Evolutionary conservation across 2,113 vertebrate genomes (phyloP).

Genomic region (Edolisoma coerulescens): DNA sequence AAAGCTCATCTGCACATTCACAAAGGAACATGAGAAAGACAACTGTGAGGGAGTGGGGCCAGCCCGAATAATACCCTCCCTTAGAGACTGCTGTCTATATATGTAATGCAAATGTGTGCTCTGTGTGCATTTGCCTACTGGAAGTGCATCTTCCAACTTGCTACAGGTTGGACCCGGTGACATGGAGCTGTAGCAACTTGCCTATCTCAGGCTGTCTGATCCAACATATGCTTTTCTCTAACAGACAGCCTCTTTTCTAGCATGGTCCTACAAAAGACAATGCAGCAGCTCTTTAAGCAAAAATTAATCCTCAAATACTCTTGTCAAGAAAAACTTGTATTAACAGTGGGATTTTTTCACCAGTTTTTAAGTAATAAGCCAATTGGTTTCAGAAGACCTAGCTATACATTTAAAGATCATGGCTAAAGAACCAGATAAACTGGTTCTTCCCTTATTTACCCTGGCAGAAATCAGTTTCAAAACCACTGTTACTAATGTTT

Average conservation of each 20-base stretch:
- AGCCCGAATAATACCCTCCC: neutral
- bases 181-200: neutral
- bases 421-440: neutral
- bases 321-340: neutral
- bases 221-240: neutral
- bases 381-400: neutral
- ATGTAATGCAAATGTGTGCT: neutral
- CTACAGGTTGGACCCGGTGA: neutral
- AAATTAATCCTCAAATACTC: neutral
- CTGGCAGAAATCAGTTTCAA: neutral
- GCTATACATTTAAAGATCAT: neutral
- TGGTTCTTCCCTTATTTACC: neutral
- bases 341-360: neutral
- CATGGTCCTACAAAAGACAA: neutral
- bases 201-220: neutral
- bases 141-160: neutral
- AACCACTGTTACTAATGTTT: neutral
- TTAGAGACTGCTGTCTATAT: neutral
- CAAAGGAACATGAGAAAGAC: neutral
- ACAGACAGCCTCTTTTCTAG: neutral
- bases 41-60: rapidly evolving
- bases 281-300: neutral
- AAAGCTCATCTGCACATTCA: neutral
- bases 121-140: neutral
- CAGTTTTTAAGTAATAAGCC: neutral